These are phyloP conservation scores for Leptobrachium leishanense DNA, from an alignment of 2,113 vertebrate species.

Conservation along the genomic window DNA sequence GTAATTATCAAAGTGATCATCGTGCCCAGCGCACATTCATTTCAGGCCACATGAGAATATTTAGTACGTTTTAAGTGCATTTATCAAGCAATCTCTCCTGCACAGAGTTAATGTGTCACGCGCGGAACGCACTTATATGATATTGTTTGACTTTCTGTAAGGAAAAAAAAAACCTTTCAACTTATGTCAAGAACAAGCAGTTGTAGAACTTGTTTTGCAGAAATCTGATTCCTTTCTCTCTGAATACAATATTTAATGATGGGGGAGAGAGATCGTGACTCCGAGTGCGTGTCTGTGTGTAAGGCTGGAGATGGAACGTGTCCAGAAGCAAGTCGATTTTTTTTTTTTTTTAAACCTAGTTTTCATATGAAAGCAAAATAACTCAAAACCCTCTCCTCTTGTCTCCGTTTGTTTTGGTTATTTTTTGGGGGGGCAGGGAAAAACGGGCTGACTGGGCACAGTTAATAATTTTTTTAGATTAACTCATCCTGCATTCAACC, in stretches of 20 bases:
- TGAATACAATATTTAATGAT: conserved; percentile 22
- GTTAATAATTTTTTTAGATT: too few relatives aligned
- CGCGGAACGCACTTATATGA: background rate
- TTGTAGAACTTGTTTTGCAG: conserved; percentile 34
- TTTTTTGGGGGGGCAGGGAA: too few relatives aligned
- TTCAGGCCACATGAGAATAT: too few relatives aligned
- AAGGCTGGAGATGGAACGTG: background rate
- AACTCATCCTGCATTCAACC: too few relatives aligned
- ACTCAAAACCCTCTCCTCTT: conserved; percentile 2
- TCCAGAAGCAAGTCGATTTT: background rate
- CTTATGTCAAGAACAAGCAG: conserved; percentile 6
- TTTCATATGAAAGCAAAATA: background rate
- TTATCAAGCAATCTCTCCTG: too few relatives aligned
- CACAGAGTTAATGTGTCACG: background rate
- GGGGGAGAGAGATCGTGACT: background rate
- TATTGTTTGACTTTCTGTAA: background rate
- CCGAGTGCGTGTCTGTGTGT: background rate
- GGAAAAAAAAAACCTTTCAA: background rate
- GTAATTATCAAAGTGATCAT: too few relatives aligned
- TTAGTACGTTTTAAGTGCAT: too few relatives aligned
- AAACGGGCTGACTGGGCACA: background rate
- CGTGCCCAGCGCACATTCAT: too few relatives aligned
- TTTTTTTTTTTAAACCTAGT: too few relatives aligned
- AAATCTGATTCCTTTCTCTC: conserved; percentile 18
- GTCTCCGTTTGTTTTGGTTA: background rate